phyloP scores from a whole-genome alignment of 2,113 vertebrate species.

The Daboia siamensis region DNA sequence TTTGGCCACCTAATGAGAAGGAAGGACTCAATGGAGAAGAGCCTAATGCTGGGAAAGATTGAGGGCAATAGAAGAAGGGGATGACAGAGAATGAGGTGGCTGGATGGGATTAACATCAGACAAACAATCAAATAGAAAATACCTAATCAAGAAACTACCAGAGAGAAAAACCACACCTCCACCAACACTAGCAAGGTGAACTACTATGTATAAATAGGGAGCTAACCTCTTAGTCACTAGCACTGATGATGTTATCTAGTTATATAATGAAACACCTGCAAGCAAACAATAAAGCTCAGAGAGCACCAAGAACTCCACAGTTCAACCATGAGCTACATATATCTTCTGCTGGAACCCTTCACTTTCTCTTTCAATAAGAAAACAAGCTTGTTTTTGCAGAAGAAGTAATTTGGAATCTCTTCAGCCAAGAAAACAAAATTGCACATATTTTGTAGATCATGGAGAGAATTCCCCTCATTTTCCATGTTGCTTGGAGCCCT shows the following conservation, averaged over 20 bases:
- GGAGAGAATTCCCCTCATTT: not conserved
- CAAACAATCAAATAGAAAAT: not conserved
- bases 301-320: not conserved
- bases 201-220: not conserved
- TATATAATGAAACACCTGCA: not conserved
- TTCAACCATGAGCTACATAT: not conserved
- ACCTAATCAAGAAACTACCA: not conserved
- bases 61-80: no score
- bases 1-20: no score
- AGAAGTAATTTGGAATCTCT: not conserved
- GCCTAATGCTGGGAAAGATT: no score
- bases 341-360: not conserved
- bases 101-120: not conserved
- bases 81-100: no score
- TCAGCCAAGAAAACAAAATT: not conserved
- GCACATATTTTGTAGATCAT: not conserved
- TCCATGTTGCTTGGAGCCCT: not conserved
- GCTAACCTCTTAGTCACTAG: not conserved
- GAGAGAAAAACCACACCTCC: not conserved
- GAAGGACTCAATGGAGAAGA: no score
- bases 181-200: not conserved
- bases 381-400: not conserved
- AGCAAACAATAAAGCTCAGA: not conserved
- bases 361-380: not conserved
- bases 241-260: not conserved